phyloP scores from a whole-genome alignment of 2,888 invertebrate genomes.

The Nomada fucata region DNA sequence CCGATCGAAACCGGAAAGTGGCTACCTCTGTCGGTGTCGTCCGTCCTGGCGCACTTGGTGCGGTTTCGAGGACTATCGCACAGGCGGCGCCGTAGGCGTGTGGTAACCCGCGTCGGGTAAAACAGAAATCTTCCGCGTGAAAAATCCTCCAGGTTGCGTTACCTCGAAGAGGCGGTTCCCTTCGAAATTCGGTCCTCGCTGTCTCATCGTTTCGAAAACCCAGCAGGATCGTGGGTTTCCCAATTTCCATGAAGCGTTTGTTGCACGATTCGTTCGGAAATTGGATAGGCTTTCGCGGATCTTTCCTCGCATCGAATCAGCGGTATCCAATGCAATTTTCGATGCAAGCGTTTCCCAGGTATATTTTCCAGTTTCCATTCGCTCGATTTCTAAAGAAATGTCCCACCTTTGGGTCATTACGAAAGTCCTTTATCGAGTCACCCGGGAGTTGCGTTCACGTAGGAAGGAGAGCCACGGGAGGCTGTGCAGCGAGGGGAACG shows the following conservation, averaged over 20 bases:
- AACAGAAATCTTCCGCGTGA: constrained; percentile 42
- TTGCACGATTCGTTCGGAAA: too few relatives aligned
- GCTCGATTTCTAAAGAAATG: not conserved
- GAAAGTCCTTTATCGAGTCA: not conserved
- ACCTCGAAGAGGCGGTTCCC: constrained; percentile 4
- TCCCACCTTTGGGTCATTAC: not conserved
- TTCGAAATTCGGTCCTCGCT: too few relatives aligned
- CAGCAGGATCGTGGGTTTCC: too few relatives aligned
- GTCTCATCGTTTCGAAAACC: too few relatives aligned
- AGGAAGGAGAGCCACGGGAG: not conserved
- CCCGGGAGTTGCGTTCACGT: not conserved
- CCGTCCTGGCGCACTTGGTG: not conserved
- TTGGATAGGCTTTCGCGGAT: too few relatives aligned
- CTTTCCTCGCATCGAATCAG: too few relatives aligned
- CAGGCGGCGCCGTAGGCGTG: constrained; percentile 51
- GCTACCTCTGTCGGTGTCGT: constrained; percentile 68
- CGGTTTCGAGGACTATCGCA: constrained; percentile 35
- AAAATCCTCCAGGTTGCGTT: constrained; percentile 23
- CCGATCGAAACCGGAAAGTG: constrained; percentile 48
- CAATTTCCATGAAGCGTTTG: too few relatives aligned
- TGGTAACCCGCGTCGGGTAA: constrained; percentile 64
- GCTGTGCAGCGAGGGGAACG: not conserved
- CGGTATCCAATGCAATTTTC: too few relatives aligned
- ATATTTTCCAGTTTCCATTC: too few relatives aligned
- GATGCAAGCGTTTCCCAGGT: too few relatives aligned